A percentile compares a stretch with the other conserved stretches of the same genome.
Evolutionary conservation across 2,888 invertebrate species (phyloP).

Genomic region (Hofmannophila pseudospretella): DNA sequence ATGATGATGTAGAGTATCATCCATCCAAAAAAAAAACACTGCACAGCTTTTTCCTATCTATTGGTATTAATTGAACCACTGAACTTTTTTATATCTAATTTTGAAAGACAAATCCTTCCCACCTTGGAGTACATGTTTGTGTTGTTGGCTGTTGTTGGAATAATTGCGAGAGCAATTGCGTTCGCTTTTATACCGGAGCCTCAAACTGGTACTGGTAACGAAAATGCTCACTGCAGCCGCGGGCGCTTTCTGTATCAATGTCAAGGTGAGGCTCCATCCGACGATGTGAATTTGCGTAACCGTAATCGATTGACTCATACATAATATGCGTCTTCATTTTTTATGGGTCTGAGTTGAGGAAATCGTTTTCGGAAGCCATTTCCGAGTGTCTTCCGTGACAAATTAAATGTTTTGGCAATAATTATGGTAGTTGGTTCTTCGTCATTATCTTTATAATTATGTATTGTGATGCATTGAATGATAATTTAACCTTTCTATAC

Average conservation of each 20-base stretch:
- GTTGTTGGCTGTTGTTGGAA: constrained; percentile 53
- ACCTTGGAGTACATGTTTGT: constrained; percentile 72
- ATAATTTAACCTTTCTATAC: too few relatives aligned
- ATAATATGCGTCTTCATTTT: background rate
- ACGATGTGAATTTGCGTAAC: constrained; percentile 20
- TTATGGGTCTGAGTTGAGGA: constrained; percentile 17
- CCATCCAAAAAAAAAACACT: too few relatives aligned
- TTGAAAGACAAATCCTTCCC: constrained; percentile 13
- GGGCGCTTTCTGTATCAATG: constrained; percentile 56
- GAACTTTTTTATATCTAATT: background rate
- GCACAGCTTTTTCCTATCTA: too few relatives aligned
- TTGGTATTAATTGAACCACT: too few relatives aligned
- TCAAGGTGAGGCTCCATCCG: constrained; percentile 48
- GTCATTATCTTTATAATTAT: too few relatives aligned
- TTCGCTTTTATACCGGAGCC: constrained; percentile 63
- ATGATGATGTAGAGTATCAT: too few relatives aligned
- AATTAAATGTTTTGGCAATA: too few relatives aligned
- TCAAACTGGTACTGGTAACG: constrained; percentile 54
- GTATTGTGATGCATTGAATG: too few relatives aligned
- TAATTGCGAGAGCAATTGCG: constrained; percentile 55
- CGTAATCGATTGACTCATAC: constrained; percentile 13
- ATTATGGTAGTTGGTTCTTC: too few relatives aligned
- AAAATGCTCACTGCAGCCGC: constrained; percentile 30
- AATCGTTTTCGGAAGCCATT: constrained; percentile 18
- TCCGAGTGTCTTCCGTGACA: too few relatives aligned